phyloP scores from a whole-genome alignment of 2,888 invertebrate species.

The Fragum fragum region DNA sequence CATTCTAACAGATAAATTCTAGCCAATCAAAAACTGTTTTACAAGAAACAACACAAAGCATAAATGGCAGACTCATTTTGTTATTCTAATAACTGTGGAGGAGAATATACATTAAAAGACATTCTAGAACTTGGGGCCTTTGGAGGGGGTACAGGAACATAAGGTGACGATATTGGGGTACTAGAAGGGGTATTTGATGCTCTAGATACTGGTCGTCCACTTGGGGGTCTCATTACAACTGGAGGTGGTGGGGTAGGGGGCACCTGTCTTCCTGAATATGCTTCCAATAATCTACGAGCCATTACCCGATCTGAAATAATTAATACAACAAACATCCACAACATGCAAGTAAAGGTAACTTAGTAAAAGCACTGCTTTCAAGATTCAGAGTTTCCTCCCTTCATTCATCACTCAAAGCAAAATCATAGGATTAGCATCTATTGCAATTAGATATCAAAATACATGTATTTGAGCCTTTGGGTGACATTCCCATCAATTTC shows the following conservation, averaged over 20 bases:
- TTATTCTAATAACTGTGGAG: constrained; percentile 27
- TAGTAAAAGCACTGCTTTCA: neutral
- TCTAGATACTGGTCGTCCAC: constrained; percentile 42
- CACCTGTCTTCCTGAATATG: constrained; percentile 52
- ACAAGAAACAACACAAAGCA: no score
- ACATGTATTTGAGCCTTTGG: no score
- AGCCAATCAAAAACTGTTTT: no score
- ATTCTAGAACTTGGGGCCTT: constrained; percentile 49
- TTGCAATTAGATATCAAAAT: no score
- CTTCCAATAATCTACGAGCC: constrained; percentile 56
- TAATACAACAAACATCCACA: constrained; percentile 32
- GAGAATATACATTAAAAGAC: constrained; percentile 53
- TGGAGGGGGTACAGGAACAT: constrained; percentile 62
- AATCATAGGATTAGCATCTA: no score
- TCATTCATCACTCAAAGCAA: neutral
- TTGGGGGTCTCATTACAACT: constrained; percentile 39
- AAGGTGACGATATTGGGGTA: constrained; percentile 59
- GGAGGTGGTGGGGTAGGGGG: constrained; percentile 55
- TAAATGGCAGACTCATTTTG: no score
- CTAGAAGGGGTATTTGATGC: constrained; percentile 54
- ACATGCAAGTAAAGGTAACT: constrained; percentile 19
- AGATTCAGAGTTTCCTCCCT: neutral
- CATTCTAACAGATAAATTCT: no score
- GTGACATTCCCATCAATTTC: no score
- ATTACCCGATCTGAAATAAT: constrained; percentile 61